Evolutionary conservation across 1,140 invertebrate genomes (phyloP), one percentile per base, ranked within the genome.

Genomic region (Drosophila equinoxialis): DNA sequence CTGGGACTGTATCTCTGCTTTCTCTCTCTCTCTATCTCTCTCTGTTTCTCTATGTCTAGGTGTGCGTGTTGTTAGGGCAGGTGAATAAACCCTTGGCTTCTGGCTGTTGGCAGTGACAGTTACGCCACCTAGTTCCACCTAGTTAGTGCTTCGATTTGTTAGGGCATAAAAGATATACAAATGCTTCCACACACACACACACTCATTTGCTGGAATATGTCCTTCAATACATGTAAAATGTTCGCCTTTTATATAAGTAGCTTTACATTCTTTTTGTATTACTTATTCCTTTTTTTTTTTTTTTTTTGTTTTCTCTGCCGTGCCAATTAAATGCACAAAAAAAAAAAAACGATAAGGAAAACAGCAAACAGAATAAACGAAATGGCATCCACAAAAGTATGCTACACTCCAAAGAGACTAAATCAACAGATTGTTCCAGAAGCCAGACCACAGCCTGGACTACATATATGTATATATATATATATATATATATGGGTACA

Each of bases 81-180:
- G 77, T 84, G 81, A 83, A 83, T 54, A 81, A 80, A 83, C 81
- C 69, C 73, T 54, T 61, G 37, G 68, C 59, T 69, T 51, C 20
- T 51, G n/a, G 45, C 45, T 51, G 45, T 51, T 82, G 74, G 45
- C 73, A 73, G 58, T 77, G 73, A 81, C 76, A 85, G 81, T 51
- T 55, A 30, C 13, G 39, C 30, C 14, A 10, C 35, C 55, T 57
- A 66, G 77, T 71, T 51, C 74, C 65, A 65, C 58, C 63, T 51
- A 37, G 20, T 55, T 51, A 58, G 33, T 69, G 42, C 74, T 59
- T 66, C 48, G 71, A 79, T 77, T 75, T 79, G 77, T 68, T 68
- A 58, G 59, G 51, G 59, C 68, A 77, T 76, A 64, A 76, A 68
- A 64, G 58, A 63, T 35, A 55, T 63, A 48, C 11, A 68, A 65